Conservation (phyloP, 2,113 vertebrate species). For the Syngnathoides biaculeatus region DNA sequence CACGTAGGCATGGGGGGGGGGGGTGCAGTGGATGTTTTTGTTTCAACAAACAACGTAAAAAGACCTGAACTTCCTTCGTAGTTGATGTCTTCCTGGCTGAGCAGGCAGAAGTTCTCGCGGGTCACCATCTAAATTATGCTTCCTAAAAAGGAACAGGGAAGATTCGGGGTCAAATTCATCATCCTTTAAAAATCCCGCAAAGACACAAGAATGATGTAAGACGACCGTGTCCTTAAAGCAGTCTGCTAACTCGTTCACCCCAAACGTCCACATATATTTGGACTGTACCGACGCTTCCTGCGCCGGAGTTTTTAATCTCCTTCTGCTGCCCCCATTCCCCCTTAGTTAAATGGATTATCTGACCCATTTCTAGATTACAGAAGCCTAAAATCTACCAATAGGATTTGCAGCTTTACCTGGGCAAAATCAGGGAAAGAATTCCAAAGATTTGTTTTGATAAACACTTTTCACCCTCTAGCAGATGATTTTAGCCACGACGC, state of each 20-base stretch:
- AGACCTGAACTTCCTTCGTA: slow-evolving; percentile 11
- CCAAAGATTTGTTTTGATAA: slow-evolving; percentile 37
- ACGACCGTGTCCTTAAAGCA: not conserved
- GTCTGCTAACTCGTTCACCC: not conserved
- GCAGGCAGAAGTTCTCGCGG: slow-evolving; percentile 40
- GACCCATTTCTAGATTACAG: slow-evolving; percentile 68
- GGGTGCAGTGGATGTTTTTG: not conserved
- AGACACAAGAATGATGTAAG: slow-evolving; percentile 3
- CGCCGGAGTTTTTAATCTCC: slow-evolving; percentile 21
- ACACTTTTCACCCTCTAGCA: slow-evolving; percentile 37
- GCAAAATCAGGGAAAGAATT: slow-evolving; percentile 43
- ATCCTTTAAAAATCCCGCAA: slow-evolving; percentile 17
- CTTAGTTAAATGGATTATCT: slow-evolving; percentile 53
- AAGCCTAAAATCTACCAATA: slow-evolving; percentile 50
- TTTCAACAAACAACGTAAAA: not conserved
- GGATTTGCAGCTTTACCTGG: slow-evolving; percentile 46
- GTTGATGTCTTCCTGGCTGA: slow-evolving; percentile 28
- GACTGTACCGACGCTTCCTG: slow-evolving; percentile 6
- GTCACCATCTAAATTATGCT: slow-evolving; percentile 41
- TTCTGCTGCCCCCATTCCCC: slow-evolving; percentile 21
- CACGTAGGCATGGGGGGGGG: too few species aligned
- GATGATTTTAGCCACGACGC: not conserved
- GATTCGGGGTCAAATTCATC: slow-evolving; percentile 49
- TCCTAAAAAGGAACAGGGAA: slow-evolving; percentile 63
- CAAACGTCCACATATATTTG: not conserved